Base-by-base conservation (phyloP, 1,140 invertebrate species). In the Nautilus pompilius region DNA sequence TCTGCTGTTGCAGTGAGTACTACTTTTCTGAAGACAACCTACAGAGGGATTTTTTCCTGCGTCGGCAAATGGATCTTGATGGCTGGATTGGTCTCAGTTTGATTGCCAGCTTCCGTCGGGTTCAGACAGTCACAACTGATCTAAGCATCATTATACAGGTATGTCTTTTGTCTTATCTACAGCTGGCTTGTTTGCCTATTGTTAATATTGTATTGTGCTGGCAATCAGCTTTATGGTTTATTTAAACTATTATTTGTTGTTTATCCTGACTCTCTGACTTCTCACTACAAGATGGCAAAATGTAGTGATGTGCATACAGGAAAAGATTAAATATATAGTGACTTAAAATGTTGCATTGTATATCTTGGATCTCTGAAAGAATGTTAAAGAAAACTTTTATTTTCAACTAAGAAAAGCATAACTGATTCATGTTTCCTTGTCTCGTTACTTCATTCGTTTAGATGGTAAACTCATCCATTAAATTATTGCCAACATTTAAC, bases 11-110 rank as follows among this genome's bases (percentile, higher is more conserved):
- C 84, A 98, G 95, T 80, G 96, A 99, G 85, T 99, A 99, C 84
- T 99, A 99, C 87, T 99, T 99, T 84, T 97, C 94, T 79, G 90
- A 92, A 73, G 95, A 98, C 73, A 99, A 99, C 85, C 85, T 99
- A 56, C 88, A 91, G 70, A 89, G 92, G 73, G 97, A 99, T 81
- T 95, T 98, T 83, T 99, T 96, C 84, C 86, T 99, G 69, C 88
- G 97, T 58, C 88, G 94, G 64, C 96, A 96, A 87, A 99, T 99
- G 97, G 91, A 95, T 75, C 75, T 88, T 17, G 89, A 97, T 74
- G 97, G 97, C 57, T 99, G 89, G 78, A 88, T 99, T 57, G 93
- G 95, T 8, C 88, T 99, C 24, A 90, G 90, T 63, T 84, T 99
- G 46, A 96, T 99, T 55, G 94, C 95, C 30, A 95, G 93, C 20